phyloP scores from a whole-genome alignment of 2,113 vertebrate species.

The Macroglossus sobrinus region DNA sequence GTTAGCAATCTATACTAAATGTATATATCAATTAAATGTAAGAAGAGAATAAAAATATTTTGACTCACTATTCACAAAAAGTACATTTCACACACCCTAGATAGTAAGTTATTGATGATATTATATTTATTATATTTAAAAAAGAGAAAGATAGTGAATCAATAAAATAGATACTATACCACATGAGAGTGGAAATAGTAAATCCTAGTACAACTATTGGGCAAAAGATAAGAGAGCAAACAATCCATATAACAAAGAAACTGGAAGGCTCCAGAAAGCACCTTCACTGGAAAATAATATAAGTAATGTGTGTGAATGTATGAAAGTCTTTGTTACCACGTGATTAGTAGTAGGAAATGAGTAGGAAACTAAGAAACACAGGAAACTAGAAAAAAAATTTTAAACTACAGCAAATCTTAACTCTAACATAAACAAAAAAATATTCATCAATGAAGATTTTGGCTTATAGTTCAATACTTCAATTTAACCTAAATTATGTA shows the following conservation, averaged over 20 bases:
- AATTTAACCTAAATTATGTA: background rate
- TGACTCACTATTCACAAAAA: background rate
- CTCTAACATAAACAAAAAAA: background rate
- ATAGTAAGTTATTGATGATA: background rate
- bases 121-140: background rate
- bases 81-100: fast-evolving
- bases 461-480: background rate
- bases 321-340: background rate
- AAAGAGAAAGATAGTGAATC: background rate
- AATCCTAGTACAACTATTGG: background rate
- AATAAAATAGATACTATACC: background rate
- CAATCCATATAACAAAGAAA: background rate
- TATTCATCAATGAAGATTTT: background rate
- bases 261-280: background rate
- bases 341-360: background rate
- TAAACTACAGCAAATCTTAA: background rate
- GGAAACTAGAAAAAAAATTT: background rate
- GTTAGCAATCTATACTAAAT: background rate
- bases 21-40: background rate
- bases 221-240: background rate
- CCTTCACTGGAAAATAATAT: background rate
- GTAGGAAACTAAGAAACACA: background rate
- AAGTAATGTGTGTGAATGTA: background rate
- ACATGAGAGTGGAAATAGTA: background rate
- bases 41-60: background rate